Base-by-base conservation (phyloP, 2,888 invertebrate genomes). In the Willowsia nigromaculata region DNA sequence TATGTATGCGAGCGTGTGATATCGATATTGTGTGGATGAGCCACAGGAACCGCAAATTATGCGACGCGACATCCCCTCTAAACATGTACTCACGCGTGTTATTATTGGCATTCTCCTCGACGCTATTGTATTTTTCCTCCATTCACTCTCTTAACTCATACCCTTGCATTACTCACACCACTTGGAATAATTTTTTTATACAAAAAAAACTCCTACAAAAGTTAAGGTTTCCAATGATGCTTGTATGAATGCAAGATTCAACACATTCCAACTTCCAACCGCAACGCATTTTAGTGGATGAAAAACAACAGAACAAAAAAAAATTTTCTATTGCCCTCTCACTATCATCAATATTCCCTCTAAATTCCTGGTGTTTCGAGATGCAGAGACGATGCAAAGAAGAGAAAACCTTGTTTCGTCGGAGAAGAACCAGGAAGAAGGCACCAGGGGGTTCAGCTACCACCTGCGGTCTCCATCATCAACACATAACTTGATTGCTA, bases 381-480 rank as follows among this genome's bases (percentile, higher is more conserved):
- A 1, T 30, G 13, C 30, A 27, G 30, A 27, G 56, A 1, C 18
- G 13, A 7, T 78, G 78, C 30, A 13, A 33, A n/a, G n/a, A 76
- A 18, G 53, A 30, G 53, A 78, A 37, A 47, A 30, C 37, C 18
- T 47, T 53, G n/a, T n/a, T 43, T 4, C 9, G 7, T 37, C 56
- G 53, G 56, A 78, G 78, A 22, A 18, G 33, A 53, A 78, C 78
- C 78, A 78, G 78, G 56, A 78, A 82, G 47, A 59, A 76, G 78
- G 13, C 83, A 84, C 30, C 86, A 86, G 85, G 86, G 86, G 86
- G 86, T 80, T 37, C 27, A 50, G 65, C 33, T 89, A 89, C 89
- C 89, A 89, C 89, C 89, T 89, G 89, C 89, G 84, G 89, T 84
- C 88, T 88, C 33, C 56, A 89, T 74, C 68, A 84, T 83, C 84